These are phyloP conservation scores for Tachystola acroxantha DNA, from an alignment of 2,888 invertebrate species.

Conservation along the genomic window DNA sequence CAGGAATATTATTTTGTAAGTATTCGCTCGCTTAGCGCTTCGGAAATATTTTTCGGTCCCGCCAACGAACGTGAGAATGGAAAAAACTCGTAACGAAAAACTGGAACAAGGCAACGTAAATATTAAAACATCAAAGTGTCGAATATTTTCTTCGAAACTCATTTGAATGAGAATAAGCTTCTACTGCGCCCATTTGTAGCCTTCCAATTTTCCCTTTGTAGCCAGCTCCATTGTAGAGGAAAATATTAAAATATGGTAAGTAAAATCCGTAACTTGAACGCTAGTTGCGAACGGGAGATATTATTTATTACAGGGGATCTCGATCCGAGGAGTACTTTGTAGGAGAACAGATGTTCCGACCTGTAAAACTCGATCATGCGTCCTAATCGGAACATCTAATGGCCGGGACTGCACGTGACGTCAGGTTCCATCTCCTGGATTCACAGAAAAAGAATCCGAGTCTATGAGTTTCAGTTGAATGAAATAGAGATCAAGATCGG, in stretches of 20 bases:
- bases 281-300: slow-evolving; percentile 27
- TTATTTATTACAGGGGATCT: slow-evolving; percentile 10
- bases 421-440: too few species aligned
- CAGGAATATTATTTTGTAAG: background rate
- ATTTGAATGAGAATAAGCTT: slow-evolving; percentile 69
- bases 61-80: slow-evolving; percentile 6
- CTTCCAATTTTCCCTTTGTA: slow-evolving; percentile 64
- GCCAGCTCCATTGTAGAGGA: slow-evolving; percentile 36
- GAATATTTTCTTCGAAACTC: slow-evolving; percentile 56
- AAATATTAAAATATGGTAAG: slow-evolving; percentile 70
- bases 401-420: too few species aligned
- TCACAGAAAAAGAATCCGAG: too few species aligned
- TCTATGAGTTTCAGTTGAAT: too few species aligned
- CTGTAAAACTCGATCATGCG: too few species aligned
- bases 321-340: slow-evolving; percentile 9
- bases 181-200: slow-evolving; percentile 54
- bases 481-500: too few species aligned
- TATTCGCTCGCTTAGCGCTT: background rate
- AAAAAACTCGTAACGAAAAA: slow-evolving; percentile 15
- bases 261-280: slow-evolving; percentile 46
- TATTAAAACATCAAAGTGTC: slow-evolving; percentile 57
- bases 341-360: too few species aligned
- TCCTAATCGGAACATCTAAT: too few species aligned
- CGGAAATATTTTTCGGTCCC: background rate
- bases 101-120: slow-evolving; percentile 21